Base-by-base conservation (phyloP, 1,140 invertebrate species). In the Bombus picipes region DNA sequence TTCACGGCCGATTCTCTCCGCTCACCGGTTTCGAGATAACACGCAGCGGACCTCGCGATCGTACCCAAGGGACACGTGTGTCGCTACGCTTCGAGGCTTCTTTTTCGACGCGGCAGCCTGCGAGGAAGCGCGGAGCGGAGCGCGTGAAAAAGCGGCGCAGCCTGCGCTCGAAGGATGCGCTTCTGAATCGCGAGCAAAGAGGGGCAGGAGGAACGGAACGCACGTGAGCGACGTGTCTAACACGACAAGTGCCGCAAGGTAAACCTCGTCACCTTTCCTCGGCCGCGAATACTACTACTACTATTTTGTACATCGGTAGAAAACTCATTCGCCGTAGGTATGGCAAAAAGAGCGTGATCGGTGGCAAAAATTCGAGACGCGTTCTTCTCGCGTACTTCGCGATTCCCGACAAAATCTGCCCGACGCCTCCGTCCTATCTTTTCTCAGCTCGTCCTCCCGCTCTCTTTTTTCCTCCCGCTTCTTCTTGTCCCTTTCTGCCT, bases 171-270 rank as follows among this genome's bases (percentile, higher is more conserved):
- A 88, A 85, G 47, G 79, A 47, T 62, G 70, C 80, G 70, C 47
- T 57, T 73, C 39, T 73, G 80, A 73, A 25, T 53, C 80, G 47
- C 22, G 41, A n/a, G 15, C 71, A 37, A 81, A 47, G 68, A 59
- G 57, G 32, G 32, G 13, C 78, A 82, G 79, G 39, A 71, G 81
- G 39, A 66, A 53, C 41, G 74, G 39, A 62, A 62, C 74, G 57
- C 90, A 92, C 90, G 89, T 91, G 91, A 89, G 80, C 87, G 86
- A 81, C 59, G 79, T 86, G 83, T 88, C 83, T 73, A 87, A 80
- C 89, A 91, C 80, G 88, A 80, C 88, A 91, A 88, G 83, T 90
- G 89, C 81, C 86, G 89, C 87, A 89, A 92, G 92, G 91, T 92
- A 92, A 92, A 83, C 81, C 73, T 74, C 81, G 68, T 72, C 57